These are phyloP conservation scores for Bambusicola thoracicus DNA, from an alignment of 2,113 vertebrate species.

Conservation along the genomic window DNA sequence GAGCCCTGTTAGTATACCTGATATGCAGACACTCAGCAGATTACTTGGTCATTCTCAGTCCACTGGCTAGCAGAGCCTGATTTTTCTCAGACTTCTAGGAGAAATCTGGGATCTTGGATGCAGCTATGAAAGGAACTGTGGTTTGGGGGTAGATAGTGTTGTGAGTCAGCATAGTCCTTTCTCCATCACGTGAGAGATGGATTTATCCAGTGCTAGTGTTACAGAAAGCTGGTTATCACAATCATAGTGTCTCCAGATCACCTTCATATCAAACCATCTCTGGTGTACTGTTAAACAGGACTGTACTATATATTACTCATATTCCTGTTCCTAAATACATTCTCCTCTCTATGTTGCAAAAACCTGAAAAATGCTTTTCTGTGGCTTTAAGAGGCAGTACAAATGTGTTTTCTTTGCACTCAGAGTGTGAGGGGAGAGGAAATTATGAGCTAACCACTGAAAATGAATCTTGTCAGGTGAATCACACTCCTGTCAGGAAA, in stretches of 20 bases:
- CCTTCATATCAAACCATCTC: neutral
- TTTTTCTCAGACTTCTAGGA: neutral
- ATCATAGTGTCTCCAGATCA: neutral
- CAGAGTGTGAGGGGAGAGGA: conserved; percentile 19
- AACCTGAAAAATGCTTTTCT: neutral
- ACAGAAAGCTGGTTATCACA: neutral
- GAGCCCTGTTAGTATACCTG: neutral
- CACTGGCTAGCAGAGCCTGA: neutral
- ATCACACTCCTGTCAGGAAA: conserved; percentile 18
- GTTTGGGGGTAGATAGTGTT: neutral
- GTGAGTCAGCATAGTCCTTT: neutral
- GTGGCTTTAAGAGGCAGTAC: neutral
- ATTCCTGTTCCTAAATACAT: no score
- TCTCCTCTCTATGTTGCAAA: neutral
- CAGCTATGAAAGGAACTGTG: neutral
- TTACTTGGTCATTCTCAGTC: neutral
- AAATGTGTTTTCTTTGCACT: neutral
- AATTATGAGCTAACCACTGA: conserved; percentile 30
- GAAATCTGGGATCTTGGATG: neutral
- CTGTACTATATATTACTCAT: neutral
- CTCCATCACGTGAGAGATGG: neutral
- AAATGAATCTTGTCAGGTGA: conserved; percentile 49
- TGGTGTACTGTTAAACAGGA: neutral
- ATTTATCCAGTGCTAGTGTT: neutral
- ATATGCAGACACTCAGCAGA: neutral